Evolutionary conservation across 2,113 vertebrate species (phyloP).

Genomic region (Leuciscus idus): DNA sequence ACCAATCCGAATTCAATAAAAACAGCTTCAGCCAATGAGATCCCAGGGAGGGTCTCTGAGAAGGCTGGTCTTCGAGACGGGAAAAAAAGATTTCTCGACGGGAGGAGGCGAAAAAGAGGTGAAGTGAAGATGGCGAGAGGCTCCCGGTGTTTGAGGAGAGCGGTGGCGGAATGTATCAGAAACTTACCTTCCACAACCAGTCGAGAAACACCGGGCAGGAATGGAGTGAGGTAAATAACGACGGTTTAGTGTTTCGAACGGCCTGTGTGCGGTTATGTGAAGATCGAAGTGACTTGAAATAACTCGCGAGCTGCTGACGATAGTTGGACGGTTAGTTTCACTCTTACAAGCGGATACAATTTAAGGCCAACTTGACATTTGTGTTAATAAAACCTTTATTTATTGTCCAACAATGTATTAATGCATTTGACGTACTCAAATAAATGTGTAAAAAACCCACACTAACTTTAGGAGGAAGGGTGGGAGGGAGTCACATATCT

Average conservation of each 20-base stretch:
- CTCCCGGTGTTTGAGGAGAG: conserved; percentile 66
- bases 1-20: conserved; percentile 57
- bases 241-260: background rate
- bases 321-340: conserved; percentile 19
- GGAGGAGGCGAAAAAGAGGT: conserved; percentile 34
- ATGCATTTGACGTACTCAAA: background rate
- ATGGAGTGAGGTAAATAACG: conserved; percentile 69
- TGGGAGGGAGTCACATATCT: background rate
- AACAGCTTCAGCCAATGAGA: conserved; percentile 52
- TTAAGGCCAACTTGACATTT: background rate
- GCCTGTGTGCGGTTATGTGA: background rate
- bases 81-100: conserved; percentile 35
- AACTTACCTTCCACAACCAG: conserved; percentile 62
- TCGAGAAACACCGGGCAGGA: conserved; percentile 65
- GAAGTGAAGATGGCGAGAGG: conserved; percentile 78
- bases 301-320: conserved; percentile 9
- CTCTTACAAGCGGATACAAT: background rate
- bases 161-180: conserved; percentile 69
- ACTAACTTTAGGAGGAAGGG: background rate
- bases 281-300: background rate
- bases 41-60: background rate
- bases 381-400: background rate
- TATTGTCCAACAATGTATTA: background rate
- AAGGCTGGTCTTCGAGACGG: background rate
- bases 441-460: background rate